Conservation (phyloP, 2,888 invertebrate genomes). For the Caenorhabditis sp. region DNA sequence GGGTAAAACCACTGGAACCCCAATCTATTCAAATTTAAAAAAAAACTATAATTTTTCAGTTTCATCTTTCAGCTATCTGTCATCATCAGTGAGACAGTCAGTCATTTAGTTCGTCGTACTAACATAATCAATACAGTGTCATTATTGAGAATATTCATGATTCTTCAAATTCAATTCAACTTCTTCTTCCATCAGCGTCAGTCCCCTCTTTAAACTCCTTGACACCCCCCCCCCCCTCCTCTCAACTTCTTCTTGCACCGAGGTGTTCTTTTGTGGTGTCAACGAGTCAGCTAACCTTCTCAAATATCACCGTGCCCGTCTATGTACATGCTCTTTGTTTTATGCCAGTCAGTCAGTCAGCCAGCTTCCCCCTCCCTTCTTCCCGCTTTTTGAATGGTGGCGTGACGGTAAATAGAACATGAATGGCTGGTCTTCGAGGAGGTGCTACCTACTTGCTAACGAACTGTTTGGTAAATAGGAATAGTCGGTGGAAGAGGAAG, state of each 20-base stretch:
- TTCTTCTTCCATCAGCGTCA: background rate
- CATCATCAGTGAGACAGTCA: no score
- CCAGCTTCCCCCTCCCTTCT: no score
- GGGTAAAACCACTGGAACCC: no score
- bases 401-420: constrained; percentile 59
- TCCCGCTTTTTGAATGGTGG: constrained; percentile 55
- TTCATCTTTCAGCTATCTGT: no score
- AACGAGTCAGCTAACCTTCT: constrained; percentile 39
- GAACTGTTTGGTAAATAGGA: background rate
- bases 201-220: no score
- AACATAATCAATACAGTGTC: no score
- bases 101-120: no score
- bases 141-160: no score
- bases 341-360: constrained; percentile 32
- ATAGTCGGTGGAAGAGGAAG: background rate
- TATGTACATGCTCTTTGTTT: constrained; percentile 53
- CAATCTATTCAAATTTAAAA: no score
- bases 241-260: background rate
- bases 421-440: background rate
- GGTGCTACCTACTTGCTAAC: constrained; percentile 5
- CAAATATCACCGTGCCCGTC: constrained; percentile 42
- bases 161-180: no score
- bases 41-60: no score
- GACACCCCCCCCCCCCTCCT: background rate
- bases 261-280: constrained; percentile 53